Percentiles rank a stretch among this genome's conserved stretches.
Evolutionary conservation across 2,113 vertebrate species (phyloP).

Genomic region (Carlito syrichta): DNA sequence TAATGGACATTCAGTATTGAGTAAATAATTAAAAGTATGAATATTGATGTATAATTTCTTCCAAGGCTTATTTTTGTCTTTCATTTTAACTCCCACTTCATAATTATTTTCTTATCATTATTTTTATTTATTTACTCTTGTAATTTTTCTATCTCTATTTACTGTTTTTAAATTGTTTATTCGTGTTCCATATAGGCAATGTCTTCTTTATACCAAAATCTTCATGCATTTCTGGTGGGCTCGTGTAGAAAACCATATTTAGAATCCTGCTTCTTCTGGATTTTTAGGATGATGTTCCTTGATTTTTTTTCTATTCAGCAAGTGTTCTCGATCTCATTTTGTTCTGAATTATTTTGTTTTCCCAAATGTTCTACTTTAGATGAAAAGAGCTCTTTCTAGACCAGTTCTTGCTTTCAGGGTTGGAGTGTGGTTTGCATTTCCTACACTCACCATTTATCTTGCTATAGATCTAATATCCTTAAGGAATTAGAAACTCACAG

Average conservation of each 20-base stretch:
- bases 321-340: not conserved
- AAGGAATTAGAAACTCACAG: not conserved
- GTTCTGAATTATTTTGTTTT: not conserved
- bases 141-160: not conserved
- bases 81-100: not conserved
- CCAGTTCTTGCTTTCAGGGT: not conserved
- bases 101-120: not conserved
- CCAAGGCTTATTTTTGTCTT: not conserved
- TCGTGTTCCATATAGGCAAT: not conserved
- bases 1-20: not conserved
- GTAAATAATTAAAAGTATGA: not conserved
- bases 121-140: not conserved
- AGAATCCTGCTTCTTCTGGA: not conserved
- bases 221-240: not conserved
- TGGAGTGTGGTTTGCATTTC: not conserved
- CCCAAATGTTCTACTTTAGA: not conserved
- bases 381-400: not conserved
- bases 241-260: constrained; percentile 6
- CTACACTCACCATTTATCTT: not conserved
- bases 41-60: not conserved
- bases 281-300: not conserved
- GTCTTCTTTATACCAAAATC: constrained; percentile 2
- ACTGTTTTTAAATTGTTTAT: not conserved
- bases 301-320: not conserved
- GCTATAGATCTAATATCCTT: not conserved